Conservation (phyloP, 2,113 vertebrate genomes). For the Odocoileus virginianus region DNA sequence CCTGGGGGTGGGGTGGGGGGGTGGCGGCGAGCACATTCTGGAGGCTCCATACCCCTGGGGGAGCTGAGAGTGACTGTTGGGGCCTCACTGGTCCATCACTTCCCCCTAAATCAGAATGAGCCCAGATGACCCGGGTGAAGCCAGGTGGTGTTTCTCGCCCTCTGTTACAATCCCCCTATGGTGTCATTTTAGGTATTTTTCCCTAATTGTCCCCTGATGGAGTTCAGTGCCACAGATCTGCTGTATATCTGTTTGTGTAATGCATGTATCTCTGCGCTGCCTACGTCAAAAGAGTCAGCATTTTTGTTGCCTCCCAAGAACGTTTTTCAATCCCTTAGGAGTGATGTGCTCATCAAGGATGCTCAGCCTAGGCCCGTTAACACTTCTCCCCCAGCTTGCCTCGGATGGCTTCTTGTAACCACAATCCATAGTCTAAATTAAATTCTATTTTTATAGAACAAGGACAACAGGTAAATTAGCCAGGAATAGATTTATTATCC, state of each 20-base stretch:
- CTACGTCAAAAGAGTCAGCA: not conserved
- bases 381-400: not conserved
- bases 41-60: not conserved
- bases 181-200: not conserved
- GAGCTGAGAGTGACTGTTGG: not conserved
- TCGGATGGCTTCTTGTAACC: not conserved
- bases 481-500: not conserved
- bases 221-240: not conserved
- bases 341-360: not conserved
- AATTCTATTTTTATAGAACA: not conserved
- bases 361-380: too few relatives aligned
- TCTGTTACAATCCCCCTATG: not conserved
- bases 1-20: not conserved
- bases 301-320: not conserved
- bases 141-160: not conserved
- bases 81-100: not conserved
- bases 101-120: not conserved
- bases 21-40: not conserved
- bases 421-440: not conserved
- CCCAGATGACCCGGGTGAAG: not conserved
- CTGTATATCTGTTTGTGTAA: not conserved
- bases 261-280: not conserved
- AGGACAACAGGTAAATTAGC: not conserved
- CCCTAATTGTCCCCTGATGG: not conserved
- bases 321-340: not conserved